Percentiles rank a stretch among this genome's conserved stretches.
Evolutionary conservation across 2,888 invertebrate genomes (phyloP).

Genomic region (Podotricha telesiphe): DNA sequence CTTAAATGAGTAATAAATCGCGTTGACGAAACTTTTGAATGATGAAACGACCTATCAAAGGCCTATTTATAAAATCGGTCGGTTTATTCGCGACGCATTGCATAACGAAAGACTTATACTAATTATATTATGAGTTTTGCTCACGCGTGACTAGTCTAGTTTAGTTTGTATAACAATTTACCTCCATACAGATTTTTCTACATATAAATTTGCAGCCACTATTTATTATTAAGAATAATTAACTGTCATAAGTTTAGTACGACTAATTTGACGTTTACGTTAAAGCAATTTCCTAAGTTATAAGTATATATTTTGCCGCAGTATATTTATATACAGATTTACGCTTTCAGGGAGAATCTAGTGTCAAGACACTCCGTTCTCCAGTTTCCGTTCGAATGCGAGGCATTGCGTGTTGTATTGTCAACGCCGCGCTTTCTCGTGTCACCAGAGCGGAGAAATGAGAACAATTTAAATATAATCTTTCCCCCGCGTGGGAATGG

Average conservation of each 20-base stretch:
- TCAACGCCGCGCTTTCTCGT: no score
- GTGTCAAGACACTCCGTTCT: no score
- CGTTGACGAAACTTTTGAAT: slow-evolving; percentile 46
- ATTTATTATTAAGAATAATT: neutral
- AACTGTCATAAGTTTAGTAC: neutral
- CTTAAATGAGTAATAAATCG: slow-evolving; percentile 42
- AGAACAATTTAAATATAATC: no score
- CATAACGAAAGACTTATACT: slow-evolving; percentile 56
- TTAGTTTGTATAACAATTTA: neutral
- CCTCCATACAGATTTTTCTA: neutral
- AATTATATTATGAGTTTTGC: slow-evolving; percentile 61
- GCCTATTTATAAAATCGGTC: slow-evolving; percentile 48
- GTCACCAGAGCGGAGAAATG: no score
- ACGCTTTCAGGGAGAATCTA: no score
- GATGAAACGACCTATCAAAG: slow-evolving; percentile 49
- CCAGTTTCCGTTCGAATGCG: no score
- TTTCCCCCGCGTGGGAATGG: no score
- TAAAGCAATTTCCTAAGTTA: no score
- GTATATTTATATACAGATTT: no score
- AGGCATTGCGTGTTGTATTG: no score
- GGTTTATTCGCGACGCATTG: slow-evolving; percentile 52
- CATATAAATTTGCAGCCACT: neutral
- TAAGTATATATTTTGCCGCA: no score
- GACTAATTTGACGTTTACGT: no score
- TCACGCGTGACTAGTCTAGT: slow-evolving; percentile 45